Evolutionary conservation across 1,140 invertebrate genomes (phyloP), one percentile per base, ranked within the genome.

Genomic region (Hermatobates lingyangjiaoensis): DNA sequence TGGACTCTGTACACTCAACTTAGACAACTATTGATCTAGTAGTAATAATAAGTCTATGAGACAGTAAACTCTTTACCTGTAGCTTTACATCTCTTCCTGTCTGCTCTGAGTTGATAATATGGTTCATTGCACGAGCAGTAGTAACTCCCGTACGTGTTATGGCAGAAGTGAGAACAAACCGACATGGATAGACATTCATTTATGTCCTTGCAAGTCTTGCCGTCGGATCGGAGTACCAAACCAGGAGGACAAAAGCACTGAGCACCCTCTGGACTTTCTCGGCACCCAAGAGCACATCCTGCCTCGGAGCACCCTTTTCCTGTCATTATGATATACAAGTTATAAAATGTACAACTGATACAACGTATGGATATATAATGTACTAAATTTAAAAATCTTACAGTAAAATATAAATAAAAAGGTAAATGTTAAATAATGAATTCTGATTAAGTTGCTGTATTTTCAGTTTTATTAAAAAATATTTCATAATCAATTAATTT

Each of bases 111-210:
- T 1, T 76, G 68, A 62, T 87, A 96, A 0, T 84, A 83, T 2
- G 78, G 68, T 3, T 71, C 69, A 23, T 52, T 30, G 64, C 93
- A 94, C n/a, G 75, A 74, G 61, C 93, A 96, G 7, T 71, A 70
- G 64, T 78, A 95, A 2, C 79, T 82, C 0, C 91, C 92, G 3
- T 70, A 59, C 0, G 76, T 81, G 62, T 96, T 95, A 3, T 74
- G 71, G 67, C 92, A 96, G 38, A 68, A 64, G 61, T 96, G 92
- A 39, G 82, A 80, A 61, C 93, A 97, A 5, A 80, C 78, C 54
- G 72, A 60, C 45, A 75, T 68, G n/a, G 52, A 23, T 14, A 47
- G 28, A 49, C 61, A 63, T 55, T 63, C 61, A 51, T 63, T 42
- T 2, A 63, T 55, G 55, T 63, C 63, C 21, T 25, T 21, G 44